phyloP scores from a whole-genome alignment of 2,113 vertebrate genomes.

The Erinaceus europaeus region DNA sequence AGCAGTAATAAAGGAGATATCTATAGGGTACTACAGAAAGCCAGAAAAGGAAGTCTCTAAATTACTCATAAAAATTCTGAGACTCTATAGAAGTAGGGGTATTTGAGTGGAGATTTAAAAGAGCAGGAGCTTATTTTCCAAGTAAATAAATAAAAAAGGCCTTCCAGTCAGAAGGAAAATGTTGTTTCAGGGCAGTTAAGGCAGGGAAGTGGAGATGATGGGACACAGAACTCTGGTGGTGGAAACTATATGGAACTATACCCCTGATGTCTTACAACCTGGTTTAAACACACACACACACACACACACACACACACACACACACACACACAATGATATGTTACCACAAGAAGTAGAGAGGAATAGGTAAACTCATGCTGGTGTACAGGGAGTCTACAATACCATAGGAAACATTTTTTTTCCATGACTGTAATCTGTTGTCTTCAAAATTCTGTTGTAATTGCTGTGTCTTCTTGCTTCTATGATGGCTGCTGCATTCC shows the following conservation, averaged over 20 bases:
- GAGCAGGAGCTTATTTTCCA: not conserved
- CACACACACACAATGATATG: too few relatives aligned
- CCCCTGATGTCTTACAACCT: too few relatives aligned
- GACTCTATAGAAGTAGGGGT: not conserved
- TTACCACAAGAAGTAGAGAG: too few relatives aligned
- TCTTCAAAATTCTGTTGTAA: not conserved
- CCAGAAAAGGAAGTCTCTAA: not conserved
- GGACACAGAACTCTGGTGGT: too few relatives aligned
- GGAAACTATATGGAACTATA: too few relatives aligned
- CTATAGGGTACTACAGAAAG: not conserved
- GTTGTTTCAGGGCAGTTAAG: not conserved
- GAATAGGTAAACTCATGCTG: fast-evolving
- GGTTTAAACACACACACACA: too few relatives aligned
- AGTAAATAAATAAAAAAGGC: not conserved
- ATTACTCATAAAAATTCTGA: not conserved
- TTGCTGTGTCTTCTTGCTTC: not conserved
- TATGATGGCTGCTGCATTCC: not conserved
- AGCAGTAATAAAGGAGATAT: not conserved
- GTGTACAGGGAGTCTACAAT: too few relatives aligned
- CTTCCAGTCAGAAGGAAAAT: not conserved
- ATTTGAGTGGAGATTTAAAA: not conserved
- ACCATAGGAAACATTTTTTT: too few relatives aligned
- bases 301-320: too few relatives aligned
- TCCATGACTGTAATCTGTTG: not conserved
- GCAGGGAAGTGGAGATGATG: too few relatives aligned